Percentiles rank a stretch among this genome's conserved stretches.
These are phyloP conservation scores for Pseudeuparius sepicola DNA, from an alignment of 2,888 invertebrate species.

Conservation along the genomic window DNA sequence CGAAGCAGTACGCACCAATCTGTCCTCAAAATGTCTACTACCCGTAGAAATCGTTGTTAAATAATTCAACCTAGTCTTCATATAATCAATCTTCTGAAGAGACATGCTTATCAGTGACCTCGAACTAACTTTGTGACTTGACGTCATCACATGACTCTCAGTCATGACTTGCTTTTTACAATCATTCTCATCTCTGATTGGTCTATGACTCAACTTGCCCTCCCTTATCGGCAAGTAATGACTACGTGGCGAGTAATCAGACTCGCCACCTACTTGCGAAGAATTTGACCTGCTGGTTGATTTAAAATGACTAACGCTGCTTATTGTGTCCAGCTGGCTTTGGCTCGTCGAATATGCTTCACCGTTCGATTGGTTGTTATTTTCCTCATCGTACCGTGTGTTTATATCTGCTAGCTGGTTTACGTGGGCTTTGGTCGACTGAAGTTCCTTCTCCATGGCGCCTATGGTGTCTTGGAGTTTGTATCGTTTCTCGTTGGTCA, in stretches of 20 bases:
- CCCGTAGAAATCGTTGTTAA: slow-evolving; percentile 22
- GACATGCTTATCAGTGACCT: slow-evolving; percentile 27
- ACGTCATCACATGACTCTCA: too few relatives aligned
- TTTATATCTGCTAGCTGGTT: slow-evolving; percentile 32
- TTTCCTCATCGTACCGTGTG: slow-evolving; percentile 24
- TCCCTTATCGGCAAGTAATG: too few relatives aligned
- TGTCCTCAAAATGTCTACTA: not conserved
- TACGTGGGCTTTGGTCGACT: slow-evolving; percentile 33
- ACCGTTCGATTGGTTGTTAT: not conserved
- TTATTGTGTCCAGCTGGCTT: not conserved
- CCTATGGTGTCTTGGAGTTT: slow-evolving; percentile 35
- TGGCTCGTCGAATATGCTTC: not conserved
- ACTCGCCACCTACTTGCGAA: too few relatives aligned
- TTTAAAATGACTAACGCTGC: not conserved
- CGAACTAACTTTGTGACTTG: slow-evolving; percentile 17
- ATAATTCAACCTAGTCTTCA: slow-evolving; percentile 26
- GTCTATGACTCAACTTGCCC: not conserved
- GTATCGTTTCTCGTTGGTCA: slow-evolving; percentile 35
- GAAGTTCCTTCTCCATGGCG: slow-evolving; percentile 34
- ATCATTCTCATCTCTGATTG: too few relatives aligned
- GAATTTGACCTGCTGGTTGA: too few relatives aligned
- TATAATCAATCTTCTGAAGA: slow-evolving; percentile 26
- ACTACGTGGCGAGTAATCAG: too few relatives aligned
- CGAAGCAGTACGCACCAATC: slow-evolving; percentile 9
- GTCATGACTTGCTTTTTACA: too few relatives aligned